Percentiles rank a stretch among this genome's conserved stretches.
Evolutionary conservation across 2,888 invertebrate genomes (phyloP).

Genomic region (Caenorhabditis drosophilae): DNA sequence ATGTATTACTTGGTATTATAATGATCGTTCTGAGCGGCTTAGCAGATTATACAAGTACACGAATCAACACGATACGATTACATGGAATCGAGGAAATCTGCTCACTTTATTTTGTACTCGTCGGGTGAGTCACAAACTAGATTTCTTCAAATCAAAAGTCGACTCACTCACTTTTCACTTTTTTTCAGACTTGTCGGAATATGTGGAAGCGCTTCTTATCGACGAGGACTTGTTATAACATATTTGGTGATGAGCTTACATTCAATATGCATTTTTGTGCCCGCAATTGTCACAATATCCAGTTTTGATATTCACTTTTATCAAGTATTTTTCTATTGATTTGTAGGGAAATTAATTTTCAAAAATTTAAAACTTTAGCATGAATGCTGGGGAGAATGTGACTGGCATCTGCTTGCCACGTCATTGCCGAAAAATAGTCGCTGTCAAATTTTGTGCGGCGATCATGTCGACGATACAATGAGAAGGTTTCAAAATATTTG

Average conservation of each 20-base stretch:
- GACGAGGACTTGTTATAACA: conserved; percentile 61
- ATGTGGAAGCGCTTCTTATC: conserved; percentile 59
- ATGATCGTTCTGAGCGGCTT: conserved; percentile 58
- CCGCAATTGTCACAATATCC: conserved; percentile 59
- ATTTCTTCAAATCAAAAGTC: neutral
- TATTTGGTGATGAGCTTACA: conserved; percentile 64
- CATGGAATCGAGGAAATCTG: conserved; percentile 60
- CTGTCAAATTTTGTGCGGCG: conserved; percentile 64
- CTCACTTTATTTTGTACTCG: conserved; percentile 60
- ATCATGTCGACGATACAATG: conserved; percentile 55
- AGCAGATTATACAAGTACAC: conserved; percentile 58
- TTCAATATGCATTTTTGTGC: conserved; percentile 60
- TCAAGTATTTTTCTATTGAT: conserved; percentile 38
- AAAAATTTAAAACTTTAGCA: conserved; percentile 39
- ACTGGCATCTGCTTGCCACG: conserved; percentile 63
- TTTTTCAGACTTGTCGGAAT: conserved; percentile 58
- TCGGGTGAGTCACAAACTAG: conserved; percentile 51
- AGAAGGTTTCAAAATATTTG: conserved; percentile 43
- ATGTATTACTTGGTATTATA: conserved; percentile 55
- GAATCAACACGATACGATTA: conserved; percentile 57
- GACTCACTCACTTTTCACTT: neutral
- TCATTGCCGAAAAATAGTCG: conserved; percentile 58
- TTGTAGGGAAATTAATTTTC: neutral
- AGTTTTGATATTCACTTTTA: conserved; percentile 66
- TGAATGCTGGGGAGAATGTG: conserved; percentile 63